Evolutionary conservation across 92 coral and sea anemone genomes (phyloP), one percentile per base, ranked within the genome.

Genomic region (Metridium senile): DNA sequence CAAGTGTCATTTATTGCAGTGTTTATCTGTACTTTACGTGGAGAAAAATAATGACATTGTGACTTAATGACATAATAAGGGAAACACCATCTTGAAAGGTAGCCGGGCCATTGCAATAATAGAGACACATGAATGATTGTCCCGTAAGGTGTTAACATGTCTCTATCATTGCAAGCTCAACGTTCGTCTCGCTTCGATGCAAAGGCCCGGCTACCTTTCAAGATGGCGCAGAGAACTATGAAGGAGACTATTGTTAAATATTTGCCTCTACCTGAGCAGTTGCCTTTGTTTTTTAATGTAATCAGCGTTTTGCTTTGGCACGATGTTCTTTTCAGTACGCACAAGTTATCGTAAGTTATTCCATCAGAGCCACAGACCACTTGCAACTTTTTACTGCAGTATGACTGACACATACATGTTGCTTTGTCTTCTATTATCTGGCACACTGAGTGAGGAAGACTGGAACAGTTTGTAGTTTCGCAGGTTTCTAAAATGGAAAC

Each of bases 361-460:
- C 71, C 71, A 46, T 75, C 80, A 1, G 80, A 75, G 9, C 80
- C 80, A 75, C 80, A 75, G 11, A 75, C 80, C 30, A 20, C 61
- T 26, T 75, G 45, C 11, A 6, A 17, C 34, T 33, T 45, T 0
- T n/a, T 16, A 28, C 46, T 65, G 63, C 88, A 84, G 22, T 33
- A 22, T 65, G 79, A 57, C 43, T 47, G 66, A 46, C 88, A 84
- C 16, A 76, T 64, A 33, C 88, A 84, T 20, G 80, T 64, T 18
- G 84, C 68, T 34, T 66, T 57, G 27, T 49, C 66, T 29, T 78
- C 51, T 25, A 64, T 77, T 16, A 54, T 77, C 47, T 84, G 76
- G 52, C 88, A 84, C 28, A 71, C 73, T 9, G 88, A 84, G 39
- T 84, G 71, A 17, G 84, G 88, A 22, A 1, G 10, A 13, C n/a